A percentile compares a stretch with the other conserved stretches of the same genome.
Evolutionary conservation across 2,113 vertebrate genomes (phyloP).

Genomic region (Cardinalis cardinalis): DNA sequence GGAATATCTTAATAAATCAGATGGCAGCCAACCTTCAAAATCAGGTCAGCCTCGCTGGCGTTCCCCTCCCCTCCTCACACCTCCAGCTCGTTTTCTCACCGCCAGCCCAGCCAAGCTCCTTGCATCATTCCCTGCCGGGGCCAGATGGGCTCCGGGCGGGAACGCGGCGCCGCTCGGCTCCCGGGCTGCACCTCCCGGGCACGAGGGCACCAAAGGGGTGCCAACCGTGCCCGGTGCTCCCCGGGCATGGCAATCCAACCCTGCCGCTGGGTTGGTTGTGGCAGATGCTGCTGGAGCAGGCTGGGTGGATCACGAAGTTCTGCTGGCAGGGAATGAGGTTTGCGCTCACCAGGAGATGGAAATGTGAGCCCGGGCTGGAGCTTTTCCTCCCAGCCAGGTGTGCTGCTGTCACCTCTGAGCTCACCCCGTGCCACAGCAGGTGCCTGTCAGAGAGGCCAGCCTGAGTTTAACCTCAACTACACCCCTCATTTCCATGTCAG

Average conservation of each 20-base stretch:
- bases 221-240: fast-evolving
- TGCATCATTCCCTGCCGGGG: not conserved
- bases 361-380: not conserved
- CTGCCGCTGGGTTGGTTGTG: not conserved
- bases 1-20: not conserved
- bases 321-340: not conserved
- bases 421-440: not conserved
- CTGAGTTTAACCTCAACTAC: not conserved
- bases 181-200: fast-evolving
- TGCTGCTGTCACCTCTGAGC: not conserved
- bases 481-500: not conserved
- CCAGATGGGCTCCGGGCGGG: not conserved
- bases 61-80: not conserved
- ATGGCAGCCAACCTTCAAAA: not conserved
- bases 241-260: too few relatives aligned
- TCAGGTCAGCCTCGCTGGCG: not conserved
- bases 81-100: not conserved
- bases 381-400: not conserved
- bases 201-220: not conserved
- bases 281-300: not conserved
- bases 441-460: not conserved
- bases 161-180: not conserved
- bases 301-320: not conserved
- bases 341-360: fast-evolving
- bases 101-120: not conserved